These are phyloP conservation scores for Crypturellus tataupa DNA, from an alignment of 2,797 vertebrate genomes.

Conservation along the genomic window DNA sequence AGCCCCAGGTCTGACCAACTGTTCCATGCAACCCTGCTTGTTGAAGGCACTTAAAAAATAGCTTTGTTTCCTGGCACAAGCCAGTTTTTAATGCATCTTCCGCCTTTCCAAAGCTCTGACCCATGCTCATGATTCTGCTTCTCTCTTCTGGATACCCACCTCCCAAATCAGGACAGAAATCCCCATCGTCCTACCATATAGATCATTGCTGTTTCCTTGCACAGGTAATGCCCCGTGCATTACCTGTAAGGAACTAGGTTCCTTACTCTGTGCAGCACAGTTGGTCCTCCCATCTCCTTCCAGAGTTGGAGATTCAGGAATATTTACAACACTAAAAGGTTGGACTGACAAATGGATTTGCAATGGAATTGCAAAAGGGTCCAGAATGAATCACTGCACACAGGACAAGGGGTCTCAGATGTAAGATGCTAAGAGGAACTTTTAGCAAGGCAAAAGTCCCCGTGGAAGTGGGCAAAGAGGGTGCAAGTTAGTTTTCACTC, in stretches of 20 bases:
- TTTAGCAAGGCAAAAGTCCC: neutral
- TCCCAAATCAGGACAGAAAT: neutral
- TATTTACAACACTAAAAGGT: too few species aligned
- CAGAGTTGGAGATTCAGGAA: too few species aligned
- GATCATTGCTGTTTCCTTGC: neutral
- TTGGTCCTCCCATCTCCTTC: neutral
- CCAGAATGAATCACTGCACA: neutral
- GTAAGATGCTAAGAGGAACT: neutral
- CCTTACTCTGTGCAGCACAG: accelerated
- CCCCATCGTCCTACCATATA: neutral
- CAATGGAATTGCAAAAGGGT: neutral
- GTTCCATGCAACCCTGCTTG: neutral
- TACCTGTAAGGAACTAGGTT: too few species aligned
- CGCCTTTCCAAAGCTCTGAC: neutral
- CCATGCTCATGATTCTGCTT: neutral
- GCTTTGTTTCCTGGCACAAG: neutral
- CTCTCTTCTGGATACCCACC: neutral
- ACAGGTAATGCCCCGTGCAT: too few species aligned
- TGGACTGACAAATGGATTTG: too few species aligned
- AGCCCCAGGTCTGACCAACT: neutral
- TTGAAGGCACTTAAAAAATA: neutral
- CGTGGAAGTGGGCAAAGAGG: neutral
- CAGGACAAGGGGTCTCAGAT: neutral
- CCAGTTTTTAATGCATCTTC: neutral
- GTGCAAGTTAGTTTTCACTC: neutral